These are phyloP conservation scores for Coleophora flavipennella DNA, from an alignment of 2,888 invertebrate species.

Conservation along the genomic window DNA sequence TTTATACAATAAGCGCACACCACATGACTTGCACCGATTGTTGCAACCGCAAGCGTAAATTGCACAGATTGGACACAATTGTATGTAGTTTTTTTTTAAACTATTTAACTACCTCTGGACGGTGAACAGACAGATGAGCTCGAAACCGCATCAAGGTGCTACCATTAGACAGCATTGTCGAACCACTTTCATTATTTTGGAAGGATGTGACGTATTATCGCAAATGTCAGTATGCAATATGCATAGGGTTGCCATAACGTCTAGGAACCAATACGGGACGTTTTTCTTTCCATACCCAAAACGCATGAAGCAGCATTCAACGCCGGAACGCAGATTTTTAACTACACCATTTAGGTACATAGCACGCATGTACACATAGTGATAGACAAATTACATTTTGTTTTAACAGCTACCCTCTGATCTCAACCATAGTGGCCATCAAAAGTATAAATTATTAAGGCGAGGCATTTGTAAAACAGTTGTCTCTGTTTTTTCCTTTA, in stretches of 20 bases:
- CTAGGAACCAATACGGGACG: no score
- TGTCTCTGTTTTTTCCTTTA: no score
- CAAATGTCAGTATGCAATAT: conserved; percentile 15
- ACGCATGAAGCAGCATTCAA: no score
- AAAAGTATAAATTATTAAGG: no score
- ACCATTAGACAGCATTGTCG: conserved; percentile 7
- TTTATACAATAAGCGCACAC: conserved; percentile 40
- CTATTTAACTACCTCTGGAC: not conserved
- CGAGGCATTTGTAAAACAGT: no score
- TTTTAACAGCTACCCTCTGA: no score
- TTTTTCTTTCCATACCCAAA: no score
- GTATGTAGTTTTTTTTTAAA: not conserved
- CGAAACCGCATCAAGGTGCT: conserved; percentile 14
- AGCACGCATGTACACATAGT: no score
- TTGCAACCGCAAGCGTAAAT: conserved; percentile 49
- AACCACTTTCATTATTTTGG: conserved; percentile 1
- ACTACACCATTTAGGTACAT: no score
- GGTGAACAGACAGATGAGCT: conserved; percentile 34
- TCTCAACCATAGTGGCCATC: no score
- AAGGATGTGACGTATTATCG: conserved; percentile 8
- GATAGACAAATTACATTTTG: no score
- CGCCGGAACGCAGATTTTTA: no score
- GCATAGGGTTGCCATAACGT: conserved; percentile 27
- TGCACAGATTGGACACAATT: conserved; percentile 42
- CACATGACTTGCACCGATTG: conserved; percentile 48